Base-by-base conservation (phyloP, 2,797 vertebrate genomes). In the Coregonus suidteri region DNA sequence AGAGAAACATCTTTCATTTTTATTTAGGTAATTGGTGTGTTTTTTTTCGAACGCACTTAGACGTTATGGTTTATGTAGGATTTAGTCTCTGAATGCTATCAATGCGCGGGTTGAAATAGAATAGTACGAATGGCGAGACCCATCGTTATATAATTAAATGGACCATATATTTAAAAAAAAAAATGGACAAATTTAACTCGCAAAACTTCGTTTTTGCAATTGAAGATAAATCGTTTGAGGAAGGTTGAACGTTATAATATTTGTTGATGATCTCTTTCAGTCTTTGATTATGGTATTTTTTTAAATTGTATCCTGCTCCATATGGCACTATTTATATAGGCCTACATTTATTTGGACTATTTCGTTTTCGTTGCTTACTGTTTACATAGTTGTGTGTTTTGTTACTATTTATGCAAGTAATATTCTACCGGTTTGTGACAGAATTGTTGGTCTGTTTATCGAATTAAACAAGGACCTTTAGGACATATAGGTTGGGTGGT, bases 1-100 rank as follows among this genome's bases (percentile, higher is more conserved):
- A 59, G 15, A 65, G 70, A 70, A 78, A 25, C 75, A 71, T n/a
- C 14, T 68, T 62, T 31, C n/a, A 9, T 16, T 35, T 67, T 37
- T 56, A 20, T 34, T 70, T 56, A 66, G 13, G 37, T 25, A 69
- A 25, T 35, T 15, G 15, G 52, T 53, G 41, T n/a, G 54, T 37
- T 35, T 25, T 56, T 14, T 34, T 14, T 47, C 9, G 41, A 25
- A 35, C 31, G 5, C 71, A 18, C 6, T 73, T 73, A 7, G 71
- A 18, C 52, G 7, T 30, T 56, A 2, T 53, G 47, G 41, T 47
- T 47, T 47, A 11, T 47, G 34, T 31, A n/a, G 0, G 2, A 25
- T 25, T 15, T 16, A 73, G 15, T 56, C 30, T 16, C 31, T 73
- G 30, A 35, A 35, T 67, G 31, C 1, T 35, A 34, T 67, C 16